phyloP scores from a whole-genome alignment of 2,888 invertebrate species.

The Pyrrhosoma nymphula region DNA sequence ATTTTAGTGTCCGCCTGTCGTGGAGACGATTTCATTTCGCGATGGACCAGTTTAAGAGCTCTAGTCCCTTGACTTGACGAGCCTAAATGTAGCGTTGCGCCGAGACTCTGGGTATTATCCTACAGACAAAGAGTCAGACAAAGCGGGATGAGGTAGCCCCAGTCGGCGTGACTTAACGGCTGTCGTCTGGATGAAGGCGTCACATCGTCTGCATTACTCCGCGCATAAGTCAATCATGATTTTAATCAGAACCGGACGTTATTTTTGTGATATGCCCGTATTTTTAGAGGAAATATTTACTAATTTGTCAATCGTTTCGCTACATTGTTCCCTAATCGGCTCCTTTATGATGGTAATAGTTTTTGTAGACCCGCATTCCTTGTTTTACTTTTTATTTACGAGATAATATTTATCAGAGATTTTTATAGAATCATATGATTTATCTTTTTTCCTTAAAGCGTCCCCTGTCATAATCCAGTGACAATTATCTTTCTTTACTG shows the following conservation, averaged over 20 bases:
- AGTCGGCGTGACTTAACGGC: not conserved
- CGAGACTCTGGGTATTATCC: not conserved
- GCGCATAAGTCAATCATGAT: not conserved
- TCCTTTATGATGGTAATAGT: too few species aligned
- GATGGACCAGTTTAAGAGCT: not conserved
- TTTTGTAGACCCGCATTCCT: too few species aligned
- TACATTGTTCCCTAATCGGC: too few species aligned
- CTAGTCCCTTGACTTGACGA: not conserved
- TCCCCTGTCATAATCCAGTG: too few species aligned
- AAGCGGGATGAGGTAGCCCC: not conserved
- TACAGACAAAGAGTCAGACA: not conserved
- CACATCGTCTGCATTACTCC: not conserved
- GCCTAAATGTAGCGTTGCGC: not conserved
- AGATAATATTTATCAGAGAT: too few species aligned
- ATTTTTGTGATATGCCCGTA: not conserved
- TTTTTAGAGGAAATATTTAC: not conserved
- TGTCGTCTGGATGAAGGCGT: too few species aligned
- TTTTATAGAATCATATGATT: too few species aligned
- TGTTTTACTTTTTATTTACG: too few species aligned
- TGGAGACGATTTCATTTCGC: not conserved
- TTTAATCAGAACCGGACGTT: not conserved
- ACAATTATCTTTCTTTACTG: too few species aligned
- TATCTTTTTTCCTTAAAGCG: too few species aligned
- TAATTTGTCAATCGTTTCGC: too few species aligned
- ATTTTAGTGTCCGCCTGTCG: not conserved